A percentile compares a stretch with the other conserved stretches of the same genome.
Evolutionary conservation across 2,888 invertebrate genomes (phyloP).

Genomic region (Hydroisotoma schaefferi): DNA sequence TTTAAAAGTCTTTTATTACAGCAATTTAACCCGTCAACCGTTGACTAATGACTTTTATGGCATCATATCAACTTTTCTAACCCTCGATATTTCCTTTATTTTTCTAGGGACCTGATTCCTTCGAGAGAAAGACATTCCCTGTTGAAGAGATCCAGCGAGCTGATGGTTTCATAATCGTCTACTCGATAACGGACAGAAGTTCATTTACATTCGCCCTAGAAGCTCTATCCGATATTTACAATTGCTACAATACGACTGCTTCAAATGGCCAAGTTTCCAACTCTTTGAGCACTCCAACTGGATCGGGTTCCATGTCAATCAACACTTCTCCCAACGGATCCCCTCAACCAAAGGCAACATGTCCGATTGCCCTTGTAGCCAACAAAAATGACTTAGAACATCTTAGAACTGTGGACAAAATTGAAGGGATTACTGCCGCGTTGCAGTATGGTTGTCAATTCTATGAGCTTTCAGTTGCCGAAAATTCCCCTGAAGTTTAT

Average conservation of each 20-base stretch:
- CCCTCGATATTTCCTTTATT: too few relatives aligned
- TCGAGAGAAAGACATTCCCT: slow-evolving; percentile 53
- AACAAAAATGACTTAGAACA: slow-evolving; percentile 79
- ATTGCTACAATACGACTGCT: slow-evolving; percentile 20
- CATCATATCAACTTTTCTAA: slow-evolving; percentile 28
- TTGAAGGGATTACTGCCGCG: slow-evolving; percentile 67
- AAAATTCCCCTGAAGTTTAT: slow-evolving; percentile 70
- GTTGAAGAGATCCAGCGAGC: slow-evolving; percentile 69
- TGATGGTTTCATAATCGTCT: slow-evolving; percentile 72
- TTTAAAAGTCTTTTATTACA: not conserved
- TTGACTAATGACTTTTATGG: too few relatives aligned
- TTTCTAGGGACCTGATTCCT: slow-evolving; percentile 50
- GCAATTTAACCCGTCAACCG: not conserved
- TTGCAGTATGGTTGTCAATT: slow-evolving; percentile 66
- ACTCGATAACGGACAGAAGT: slow-evolving; percentile 69
- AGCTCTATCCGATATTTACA: slow-evolving; percentile 58
- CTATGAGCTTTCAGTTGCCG: slow-evolving; percentile 76
- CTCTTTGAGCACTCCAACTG: slow-evolving; percentile 16
- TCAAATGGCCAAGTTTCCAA: not conserved
- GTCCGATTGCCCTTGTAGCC: slow-evolving; percentile 65
- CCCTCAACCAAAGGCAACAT: slow-evolving; percentile 32
- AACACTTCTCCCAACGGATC: slow-evolving; percentile 22
- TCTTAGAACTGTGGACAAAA: slow-evolving; percentile 68
- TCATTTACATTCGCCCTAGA: slow-evolving; percentile 68
- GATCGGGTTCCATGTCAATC: slow-evolving; percentile 7